phyloP scores from a whole-genome alignment of 2,113 vertebrate species.

The Ochotona princeps region DNA sequence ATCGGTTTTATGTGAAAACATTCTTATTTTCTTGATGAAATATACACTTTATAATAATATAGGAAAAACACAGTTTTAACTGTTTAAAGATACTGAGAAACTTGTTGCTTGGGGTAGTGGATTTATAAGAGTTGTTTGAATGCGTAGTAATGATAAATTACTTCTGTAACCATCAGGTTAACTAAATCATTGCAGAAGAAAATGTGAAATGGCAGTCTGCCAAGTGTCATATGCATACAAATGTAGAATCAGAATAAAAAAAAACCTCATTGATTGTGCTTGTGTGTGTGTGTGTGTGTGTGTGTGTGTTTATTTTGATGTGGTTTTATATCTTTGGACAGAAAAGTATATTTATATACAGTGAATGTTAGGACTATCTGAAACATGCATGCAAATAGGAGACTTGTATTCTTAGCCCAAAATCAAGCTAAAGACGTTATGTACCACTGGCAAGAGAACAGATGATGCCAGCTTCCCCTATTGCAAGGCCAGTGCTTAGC shows the following conservation, averaged over 20 bases:
- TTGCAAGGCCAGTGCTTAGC: not conserved
- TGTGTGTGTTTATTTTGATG: not conserved
- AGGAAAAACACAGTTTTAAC: not conserved
- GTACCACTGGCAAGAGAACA: not conserved
- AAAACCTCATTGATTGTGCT: not conserved
- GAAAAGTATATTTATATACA: not conserved
- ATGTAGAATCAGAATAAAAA: not conserved
- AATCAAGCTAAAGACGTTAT: not conserved
- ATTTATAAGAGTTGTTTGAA: not conserved
- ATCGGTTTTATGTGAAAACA: not conserved
- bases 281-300: not conserved
- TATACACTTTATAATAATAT: not conserved
- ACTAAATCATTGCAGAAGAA: not conserved
- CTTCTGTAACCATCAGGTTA: not conserved
- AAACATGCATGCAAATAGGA: not conserved
- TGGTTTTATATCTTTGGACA: slow-evolving; percentile 1
- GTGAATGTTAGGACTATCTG: not conserved
- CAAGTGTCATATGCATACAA: not conserved
- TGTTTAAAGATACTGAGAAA: not conserved
- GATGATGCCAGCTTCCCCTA: not conserved
- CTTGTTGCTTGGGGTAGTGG: not conserved
- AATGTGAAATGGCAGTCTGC: not conserved
- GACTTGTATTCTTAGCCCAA: not conserved
- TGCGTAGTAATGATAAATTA: not conserved
- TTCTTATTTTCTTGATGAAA: slow-evolving; percentile 3